Conservation (phyloP, 1,140 invertebrate genomes). For the Pectinophora gossypiella region DNA sequence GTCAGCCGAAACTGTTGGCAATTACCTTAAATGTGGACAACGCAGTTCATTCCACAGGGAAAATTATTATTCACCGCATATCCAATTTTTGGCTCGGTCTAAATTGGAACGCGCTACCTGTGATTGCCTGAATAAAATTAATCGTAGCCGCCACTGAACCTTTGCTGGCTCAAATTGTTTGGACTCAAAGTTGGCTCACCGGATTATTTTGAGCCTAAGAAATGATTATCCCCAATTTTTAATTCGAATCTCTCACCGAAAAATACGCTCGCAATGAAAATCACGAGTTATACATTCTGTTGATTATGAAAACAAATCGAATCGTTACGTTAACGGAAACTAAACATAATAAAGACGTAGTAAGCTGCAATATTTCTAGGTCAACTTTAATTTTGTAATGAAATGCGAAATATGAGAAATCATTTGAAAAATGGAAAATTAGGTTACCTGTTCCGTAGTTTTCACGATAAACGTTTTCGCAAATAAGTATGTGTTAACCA, state of each 20-base stretch:
- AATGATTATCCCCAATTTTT: not conserved
- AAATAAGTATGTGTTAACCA: conserved; percentile 4
- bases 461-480: not conserved
- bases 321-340: not conserved
- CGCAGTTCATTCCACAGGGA: conserved; percentile 61
- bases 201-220: not conserved
- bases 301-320: not conserved
- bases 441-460: not conserved
- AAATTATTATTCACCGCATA: conserved; percentile 70
- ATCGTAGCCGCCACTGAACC: conserved; percentile 25
- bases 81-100: conserved; percentile 63
- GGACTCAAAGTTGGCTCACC: conserved; percentile 7
- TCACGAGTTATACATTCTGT: not conserved
- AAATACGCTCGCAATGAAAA: not conserved
- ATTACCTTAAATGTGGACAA: conserved; percentile 75
- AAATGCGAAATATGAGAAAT: not conserved
- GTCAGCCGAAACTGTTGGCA: conserved; percentile 70
- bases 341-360: not conserved
- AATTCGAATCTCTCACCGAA: not conserved
- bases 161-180: conserved; percentile 19
- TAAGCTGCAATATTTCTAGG: not conserved
- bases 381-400: not conserved
- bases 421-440: not conserved
- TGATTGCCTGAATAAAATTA: conserved; percentile 59
- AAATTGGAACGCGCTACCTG: conserved; percentile 58